These are phyloP conservation scores for Hycleus phaleratus DNA, from an alignment of 1,140 invertebrate genomes.

Conservation along the genomic window DNA sequence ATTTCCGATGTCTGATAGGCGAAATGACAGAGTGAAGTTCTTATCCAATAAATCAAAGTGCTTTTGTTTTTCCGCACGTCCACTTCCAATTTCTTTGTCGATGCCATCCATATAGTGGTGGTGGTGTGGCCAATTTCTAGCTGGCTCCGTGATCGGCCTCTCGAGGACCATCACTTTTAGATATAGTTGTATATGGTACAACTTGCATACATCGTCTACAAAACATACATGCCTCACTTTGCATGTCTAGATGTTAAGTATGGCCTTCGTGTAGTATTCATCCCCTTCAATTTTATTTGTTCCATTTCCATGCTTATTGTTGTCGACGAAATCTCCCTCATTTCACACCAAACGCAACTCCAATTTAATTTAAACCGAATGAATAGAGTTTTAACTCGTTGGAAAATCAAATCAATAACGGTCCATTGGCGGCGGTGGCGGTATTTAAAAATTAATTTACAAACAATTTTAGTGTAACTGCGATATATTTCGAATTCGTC, in stretches of 20 bases:
- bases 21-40: conserved; percentile 22
- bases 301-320: conserved; percentile 19
- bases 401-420: no score
- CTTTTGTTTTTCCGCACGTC: conserved; percentile 34
- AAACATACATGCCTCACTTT: not conserved
- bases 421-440: no score
- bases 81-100: conserved; percentile 27
- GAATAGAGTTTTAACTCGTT: no score
- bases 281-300: conserved; percentile 2
- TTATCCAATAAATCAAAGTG: conserved; percentile 31
- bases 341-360: no score
- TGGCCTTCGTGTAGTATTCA: not conserved
- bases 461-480: no score
- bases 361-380: no score
- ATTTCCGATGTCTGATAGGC: conserved; percentile 27
- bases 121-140: conserved; percentile 22
- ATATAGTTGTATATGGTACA: not conserved
- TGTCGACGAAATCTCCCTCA: not conserved
- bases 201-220: no score
- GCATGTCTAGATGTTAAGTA: conserved; percentile 9
- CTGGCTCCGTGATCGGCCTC: conserved; percentile 30
- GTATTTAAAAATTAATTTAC: no score
- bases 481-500: no score
- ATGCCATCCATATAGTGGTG: conserved; percentile 11
- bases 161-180: conserved; percentile 22